Conservation (phyloP, 2,888 invertebrate genomes). For the Thyatira batis region DNA sequence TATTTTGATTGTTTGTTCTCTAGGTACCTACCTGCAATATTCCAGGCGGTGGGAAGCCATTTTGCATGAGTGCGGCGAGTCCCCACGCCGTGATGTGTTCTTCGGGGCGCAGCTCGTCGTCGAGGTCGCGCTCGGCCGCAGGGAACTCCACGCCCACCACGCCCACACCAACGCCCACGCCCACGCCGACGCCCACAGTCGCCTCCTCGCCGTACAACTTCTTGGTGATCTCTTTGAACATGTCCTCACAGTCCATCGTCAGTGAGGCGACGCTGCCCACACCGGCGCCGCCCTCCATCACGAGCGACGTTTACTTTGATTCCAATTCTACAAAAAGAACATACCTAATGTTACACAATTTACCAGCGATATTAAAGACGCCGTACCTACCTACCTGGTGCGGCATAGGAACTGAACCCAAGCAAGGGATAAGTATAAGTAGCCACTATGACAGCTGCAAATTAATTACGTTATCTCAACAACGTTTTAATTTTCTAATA, state of each 20-base stretch:
- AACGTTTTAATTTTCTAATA: too few species aligned
- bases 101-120: conserved; percentile 84
- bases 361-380: background rate
- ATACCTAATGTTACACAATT: background rate
- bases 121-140: conserved; percentile 75
- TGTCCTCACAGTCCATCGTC: conserved; percentile 89
- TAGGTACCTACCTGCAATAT: conserved; percentile 82
- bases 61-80: conserved; percentile 89
- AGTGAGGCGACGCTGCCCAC: conserved; percentile 75
- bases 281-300: conserved; percentile 78
- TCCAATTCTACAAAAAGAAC: background rate
- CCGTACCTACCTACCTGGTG: too few species aligned
- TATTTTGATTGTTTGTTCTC: too few species aligned
- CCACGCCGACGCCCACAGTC: conserved; percentile 61
- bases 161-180: conserved; percentile 48
- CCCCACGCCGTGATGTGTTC: conserved; percentile 89
- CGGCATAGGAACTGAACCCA: too few species aligned
- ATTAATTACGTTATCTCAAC: too few species aligned
- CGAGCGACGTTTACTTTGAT: conserved; percentile 36
- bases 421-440: too few species aligned
- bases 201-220: conserved; percentile 94
- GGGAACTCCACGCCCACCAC: conserved; percentile 75
- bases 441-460: too few species aligned
- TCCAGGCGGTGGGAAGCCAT: conserved; percentile 86
- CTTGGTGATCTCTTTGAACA: conserved; percentile 95